Evolutionary conservation across 1,140 invertebrate species (phyloP).

Genomic region (Caerostris extrusa): DNA sequence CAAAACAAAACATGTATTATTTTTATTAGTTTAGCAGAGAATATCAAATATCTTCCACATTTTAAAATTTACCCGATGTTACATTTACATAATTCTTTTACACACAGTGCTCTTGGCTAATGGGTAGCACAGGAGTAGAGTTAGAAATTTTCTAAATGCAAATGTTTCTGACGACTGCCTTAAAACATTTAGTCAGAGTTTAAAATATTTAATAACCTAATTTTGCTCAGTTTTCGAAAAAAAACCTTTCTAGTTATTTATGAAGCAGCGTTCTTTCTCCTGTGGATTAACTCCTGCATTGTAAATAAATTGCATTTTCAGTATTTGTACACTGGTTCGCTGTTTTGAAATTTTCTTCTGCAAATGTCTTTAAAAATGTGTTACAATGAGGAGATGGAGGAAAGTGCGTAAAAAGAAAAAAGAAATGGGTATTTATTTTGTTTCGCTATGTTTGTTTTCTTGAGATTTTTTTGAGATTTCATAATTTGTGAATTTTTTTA

Average conservation of each 20-base stretch:
- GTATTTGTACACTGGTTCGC: not conserved
- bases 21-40: not conserved
- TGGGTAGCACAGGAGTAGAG: too few species aligned
- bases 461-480: too few species aligned
- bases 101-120: too few species aligned
- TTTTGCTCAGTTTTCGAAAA: conserved; percentile 17
- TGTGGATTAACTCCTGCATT: not conserved
- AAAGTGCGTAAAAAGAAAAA: not conserved
- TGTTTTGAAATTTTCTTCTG: not conserved
- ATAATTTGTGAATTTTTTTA: too few species aligned
- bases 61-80: too few species aligned
- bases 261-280: not conserved
- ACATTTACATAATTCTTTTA: too few species aligned
- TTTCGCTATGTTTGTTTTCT: too few species aligned
- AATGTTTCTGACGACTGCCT: not conserved
- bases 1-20: not conserved
- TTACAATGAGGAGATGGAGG: too few species aligned
- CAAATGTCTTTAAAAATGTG: too few species aligned
- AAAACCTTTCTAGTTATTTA: not conserved
- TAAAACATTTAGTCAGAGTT: not conserved
- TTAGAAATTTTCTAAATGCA: not conserved
- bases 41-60: not conserved
- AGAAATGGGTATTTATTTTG: too few species aligned
- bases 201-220: conserved; percentile 20
- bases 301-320: conserved; percentile 44